Evolutionary conservation across 2,113 vertebrate genomes (phyloP), one percentile per base, ranked within the genome.

Genomic region (Campylomormyrus tamandua): DNA sequence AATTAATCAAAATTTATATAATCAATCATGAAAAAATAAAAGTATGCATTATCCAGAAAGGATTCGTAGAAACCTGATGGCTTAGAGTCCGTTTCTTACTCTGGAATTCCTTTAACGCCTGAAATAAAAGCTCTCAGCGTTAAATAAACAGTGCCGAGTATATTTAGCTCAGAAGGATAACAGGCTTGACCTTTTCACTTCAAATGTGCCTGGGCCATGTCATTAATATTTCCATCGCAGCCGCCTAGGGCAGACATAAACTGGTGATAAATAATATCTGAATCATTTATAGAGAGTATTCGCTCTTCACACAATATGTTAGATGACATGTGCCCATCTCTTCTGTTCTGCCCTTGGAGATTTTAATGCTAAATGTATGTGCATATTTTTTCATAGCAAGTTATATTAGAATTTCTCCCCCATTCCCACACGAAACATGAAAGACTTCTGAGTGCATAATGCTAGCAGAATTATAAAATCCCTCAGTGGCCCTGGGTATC

Each of bases 361-460:
- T 96, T 98, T 97, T 96, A 97, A 97, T 97, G 93, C 95, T 97
- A 98, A 98, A 98, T 97, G 95, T 98, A 98, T 98, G 98, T 98
- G 98, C 98, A 99, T 99, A 99, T 98, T 98, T 98, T 95, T 98
- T 98, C 97, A 98, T 97, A 97, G 97, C 96, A 95, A 95, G 95
- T 97, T 96, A 95, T 97, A 98, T 97, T 98, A 97, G 97, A 98
- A 98, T 98, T 97, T 97, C 95, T 95, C 94, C 94, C 94, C 92
- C 93, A 94, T 95, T 95, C 95, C 96, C 96, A 96, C 96, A 95
- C 97, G 96, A 95, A 96, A 98, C 97, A 98, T 97, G 97, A 98
- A 98, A 98, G 97, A 96, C 96, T 98, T 97, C 97, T 97, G 95
- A 95, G 97, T 96, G 97, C 97, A 98, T 98, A 98, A 98, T 98